Conservation (phyloP, 2,797 vertebrate species). For the Anomalospiza imberbis region DNA sequence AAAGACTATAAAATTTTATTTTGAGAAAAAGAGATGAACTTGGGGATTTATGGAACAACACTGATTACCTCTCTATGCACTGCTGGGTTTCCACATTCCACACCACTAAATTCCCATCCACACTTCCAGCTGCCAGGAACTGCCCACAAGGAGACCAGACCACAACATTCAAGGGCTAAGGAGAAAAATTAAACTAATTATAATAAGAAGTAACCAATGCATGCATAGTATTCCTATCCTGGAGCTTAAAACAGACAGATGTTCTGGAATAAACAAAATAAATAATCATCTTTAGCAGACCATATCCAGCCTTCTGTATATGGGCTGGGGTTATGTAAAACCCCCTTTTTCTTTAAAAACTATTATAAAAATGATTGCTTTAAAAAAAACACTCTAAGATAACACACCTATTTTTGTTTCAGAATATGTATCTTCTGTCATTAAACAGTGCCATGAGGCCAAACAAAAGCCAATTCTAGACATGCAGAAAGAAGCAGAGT, state of each 20-base stretch:
- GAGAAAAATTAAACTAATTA: neutral
- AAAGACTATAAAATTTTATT: neutral
- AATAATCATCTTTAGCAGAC: neutral
- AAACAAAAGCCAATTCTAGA: neutral
- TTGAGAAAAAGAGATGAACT: neutral
- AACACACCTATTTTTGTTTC: neutral
- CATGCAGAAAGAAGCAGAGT: neutral
- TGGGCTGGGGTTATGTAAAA: neutral
- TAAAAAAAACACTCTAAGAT: neutral
- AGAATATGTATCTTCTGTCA: neutral
- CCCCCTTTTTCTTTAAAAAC: neutral
- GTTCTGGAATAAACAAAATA: neutral
- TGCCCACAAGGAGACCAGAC: conserved; percentile 90
- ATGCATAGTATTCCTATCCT: neutral
- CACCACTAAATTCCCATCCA: conserved; percentile 82
- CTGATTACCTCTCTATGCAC: conserved; percentile 87
- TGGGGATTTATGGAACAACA: neutral
- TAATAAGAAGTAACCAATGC: neutral
- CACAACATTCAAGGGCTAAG: conserved; percentile 86
- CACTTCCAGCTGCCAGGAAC: conserved; percentile 85
- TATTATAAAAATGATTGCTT: neutral
- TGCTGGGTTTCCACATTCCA: conserved; percentile 85
- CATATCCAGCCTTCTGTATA: neutral
- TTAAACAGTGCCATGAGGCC: neutral
- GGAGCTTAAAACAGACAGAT: neutral